Base-by-base conservation (phyloP, 2,797 vertebrate species). In the Pantherophis alleghaniensis region DNA sequence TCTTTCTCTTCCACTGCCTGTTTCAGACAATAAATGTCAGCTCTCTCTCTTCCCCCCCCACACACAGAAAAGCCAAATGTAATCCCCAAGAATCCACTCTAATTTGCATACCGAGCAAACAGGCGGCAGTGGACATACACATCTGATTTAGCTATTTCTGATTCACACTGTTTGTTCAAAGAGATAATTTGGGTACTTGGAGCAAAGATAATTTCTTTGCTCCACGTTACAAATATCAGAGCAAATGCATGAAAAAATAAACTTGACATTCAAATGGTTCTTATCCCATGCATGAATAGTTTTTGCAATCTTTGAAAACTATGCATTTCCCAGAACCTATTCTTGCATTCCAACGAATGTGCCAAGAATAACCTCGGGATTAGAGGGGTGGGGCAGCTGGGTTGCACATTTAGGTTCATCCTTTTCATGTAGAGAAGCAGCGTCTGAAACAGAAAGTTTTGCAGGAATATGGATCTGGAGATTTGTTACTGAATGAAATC, bases 1-100 rank as follows among this genome's bases (percentile, higher is more conserved):
- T 83, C 4, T 83, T 83, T 12, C 1, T 92, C 47, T 88, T 93
- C 47, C 20, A 37, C 3, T 6, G 37, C 93, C 51, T 59, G 90
- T 89, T 94, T 91, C 42, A 93, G 90, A 91, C 63, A 94, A 95
- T 87, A 93, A 95, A 96, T 88, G 37, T 13, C 32, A 20, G 47
- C n/a, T 90, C 26, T 90, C 60, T 26, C 16, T 18, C 5, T 3
- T 1, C 2, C 26, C 7, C 13, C 2, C n/a, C 13, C 26, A 2
- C 51, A n/a, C 12, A 14, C 12, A 24, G 14, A 11, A 11, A 28
- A 63, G 51, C 66, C n/a, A 92, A 0, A 69, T 7, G 12, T 4
- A 87, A 95, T 93, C 95, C 95, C 86, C 66, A 79, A 94, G 92
- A 93, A 90, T 88, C 14, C 88, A 59, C 79, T 93, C 56, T 22